A percentile compares a stretch with the other conserved stretches of the same genome.
These are phyloP conservation scores for Barypeithes pellucidus DNA, from an alignment of 2,888 invertebrate species.

Conservation along the genomic window DNA sequence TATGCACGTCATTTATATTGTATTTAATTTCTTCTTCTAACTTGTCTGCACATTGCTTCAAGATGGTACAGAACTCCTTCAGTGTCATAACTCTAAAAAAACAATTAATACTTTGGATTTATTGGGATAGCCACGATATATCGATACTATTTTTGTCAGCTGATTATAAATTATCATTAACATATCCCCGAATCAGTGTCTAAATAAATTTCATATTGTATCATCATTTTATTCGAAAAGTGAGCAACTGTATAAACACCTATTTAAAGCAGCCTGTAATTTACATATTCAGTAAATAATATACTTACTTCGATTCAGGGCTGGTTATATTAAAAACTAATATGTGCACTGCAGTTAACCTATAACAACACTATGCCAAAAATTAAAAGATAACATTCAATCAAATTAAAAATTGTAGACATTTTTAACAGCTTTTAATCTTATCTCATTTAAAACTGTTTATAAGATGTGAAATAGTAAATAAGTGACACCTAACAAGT, in stretches of 20 bases:
- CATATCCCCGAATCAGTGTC: no score
- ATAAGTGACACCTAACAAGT: constrained; percentile 10
- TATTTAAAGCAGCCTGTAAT: background rate
- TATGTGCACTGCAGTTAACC: constrained; percentile 7
- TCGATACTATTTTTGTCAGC: no score
- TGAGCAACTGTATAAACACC: background rate
- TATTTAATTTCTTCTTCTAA: constrained; percentile 57
- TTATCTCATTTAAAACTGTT: constrained; percentile 36
- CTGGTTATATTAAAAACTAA: background rate
- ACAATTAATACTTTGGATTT: background rate
- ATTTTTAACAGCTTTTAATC: constrained; percentile 35
- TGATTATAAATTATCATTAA: no score
- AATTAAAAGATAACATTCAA: constrained; percentile 21
- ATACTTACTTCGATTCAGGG: background rate
- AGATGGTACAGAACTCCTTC: constrained; percentile 53
- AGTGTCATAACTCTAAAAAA: constrained; percentile 43
- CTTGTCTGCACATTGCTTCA: constrained; percentile 56
- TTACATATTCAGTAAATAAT: background rate
- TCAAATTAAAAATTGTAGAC: constrained; percentile 10
- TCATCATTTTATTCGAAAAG: background rate
- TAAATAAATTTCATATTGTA: no score
- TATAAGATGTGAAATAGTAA: constrained; percentile 16
- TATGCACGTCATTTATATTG: constrained; percentile 55
- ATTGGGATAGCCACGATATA: no score
- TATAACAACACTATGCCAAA: constrained; percentile 26